Conservation (phyloP, 1,140 invertebrate species). For the Notospermus geniculatus region DNA sequence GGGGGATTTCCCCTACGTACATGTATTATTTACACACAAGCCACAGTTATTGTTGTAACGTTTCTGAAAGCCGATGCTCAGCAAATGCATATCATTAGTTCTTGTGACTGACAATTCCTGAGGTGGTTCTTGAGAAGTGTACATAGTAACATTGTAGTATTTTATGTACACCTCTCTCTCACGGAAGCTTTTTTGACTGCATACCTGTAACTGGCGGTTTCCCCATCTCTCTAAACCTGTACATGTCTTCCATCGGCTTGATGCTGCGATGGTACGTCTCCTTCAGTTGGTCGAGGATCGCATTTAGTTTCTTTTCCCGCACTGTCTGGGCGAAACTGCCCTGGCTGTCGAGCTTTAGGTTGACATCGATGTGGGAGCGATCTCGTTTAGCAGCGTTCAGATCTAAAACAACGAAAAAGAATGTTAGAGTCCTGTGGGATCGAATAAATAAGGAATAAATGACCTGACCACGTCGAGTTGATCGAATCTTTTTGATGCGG, state of each 20-base stretch:
- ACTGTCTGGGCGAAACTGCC: no score
- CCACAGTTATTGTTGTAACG: neutral
- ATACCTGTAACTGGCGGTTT: slow-evolving; percentile 80
- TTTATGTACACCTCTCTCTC: no score
- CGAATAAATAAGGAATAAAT: no score
- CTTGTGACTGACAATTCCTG: slow-evolving; percentile 5
- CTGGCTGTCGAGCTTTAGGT: no score
- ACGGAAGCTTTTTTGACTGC: neutral
- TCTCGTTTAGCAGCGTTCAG: no score
- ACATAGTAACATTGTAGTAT: neutral
- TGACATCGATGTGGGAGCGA: no score
- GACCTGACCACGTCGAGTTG: no score
- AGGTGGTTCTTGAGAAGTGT: slow-evolving; percentile 13
- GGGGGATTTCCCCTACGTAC: neutral
- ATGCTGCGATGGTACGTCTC: slow-evolving; percentile 83
- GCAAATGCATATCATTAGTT: neutral
- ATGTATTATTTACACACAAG: neutral
- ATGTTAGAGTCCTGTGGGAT: no score
- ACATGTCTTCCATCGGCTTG: slow-evolving; percentile 82
- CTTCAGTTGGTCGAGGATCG: slow-evolving; percentile 65
- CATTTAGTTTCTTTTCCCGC: no score
- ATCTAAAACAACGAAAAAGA: no score
- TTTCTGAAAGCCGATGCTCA: neutral
- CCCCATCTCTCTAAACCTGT: slow-evolving; percentile 89
- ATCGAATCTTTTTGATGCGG: no score